Base-by-base conservation (phyloP, 2,888 invertebrate species). In the Nebria brevicollis region DNA sequence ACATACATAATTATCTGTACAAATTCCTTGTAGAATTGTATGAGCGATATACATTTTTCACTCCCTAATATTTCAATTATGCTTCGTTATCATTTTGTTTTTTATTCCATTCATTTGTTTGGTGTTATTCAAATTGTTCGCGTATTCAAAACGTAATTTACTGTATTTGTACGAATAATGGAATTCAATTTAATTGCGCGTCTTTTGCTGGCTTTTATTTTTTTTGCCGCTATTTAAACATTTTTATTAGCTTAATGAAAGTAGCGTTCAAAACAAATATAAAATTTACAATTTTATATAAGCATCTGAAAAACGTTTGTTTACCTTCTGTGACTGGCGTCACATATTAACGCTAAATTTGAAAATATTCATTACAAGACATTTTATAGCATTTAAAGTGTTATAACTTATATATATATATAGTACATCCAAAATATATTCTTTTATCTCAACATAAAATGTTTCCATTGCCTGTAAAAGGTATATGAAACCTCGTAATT, bases 61-160 rank as follows among this genome's bases (percentile, higher is more conserved):
- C 70, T 25, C 70, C 26, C 34, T 66, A 74, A 79, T 75, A 79
- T 79, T 75, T 75, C 74, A 79, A 79, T 75, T 75, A 79, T 75
- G 75, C 26, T 74, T 79, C 66, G 73, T 78, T 73, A 73, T 34
- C 34, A 34, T 34, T 34, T 34, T 34, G 2, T 34, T 34, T 79
- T 79, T 74, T 74, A 75, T 79, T 66, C 43, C 70, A 66, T 79
- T 54, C 66, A 72, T 73, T 43, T 78, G 75, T 68, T 20, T 54
- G 13, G 54, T 54, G 54, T 41, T 42, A 75, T 25, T 74, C 65
- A 66, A 78, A 74, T 79, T 79, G 20, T 66, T 79, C 54, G 68
- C 41, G 72, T 15, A 70, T 70, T 34, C 15, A 1, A 15, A 20
- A 25, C n/a, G 70, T 72, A 77, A 77, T 65, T 64, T 41, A 54